phyloP scores from a whole-genome alignment of 2,888 invertebrate genomes.

The Escarpia spicata region DNA sequence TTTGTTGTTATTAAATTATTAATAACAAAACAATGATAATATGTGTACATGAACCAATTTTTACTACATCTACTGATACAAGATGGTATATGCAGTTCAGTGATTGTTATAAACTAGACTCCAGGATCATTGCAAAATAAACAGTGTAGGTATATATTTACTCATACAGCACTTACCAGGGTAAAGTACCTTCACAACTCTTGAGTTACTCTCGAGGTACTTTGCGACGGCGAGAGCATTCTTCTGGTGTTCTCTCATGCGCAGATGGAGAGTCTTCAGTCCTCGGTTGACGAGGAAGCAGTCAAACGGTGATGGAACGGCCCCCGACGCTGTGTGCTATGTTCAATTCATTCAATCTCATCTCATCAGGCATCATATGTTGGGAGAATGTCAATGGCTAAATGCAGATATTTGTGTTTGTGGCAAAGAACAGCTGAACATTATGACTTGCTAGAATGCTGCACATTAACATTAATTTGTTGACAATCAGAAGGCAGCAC shows the following conservation, averaged over 20 bases:
- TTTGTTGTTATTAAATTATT: too few species aligned
- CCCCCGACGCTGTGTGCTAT: slow-evolving; percentile 79
- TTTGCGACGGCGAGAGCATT: slow-evolving; percentile 63
- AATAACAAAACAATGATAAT: too few species aligned
- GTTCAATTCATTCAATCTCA: background rate
- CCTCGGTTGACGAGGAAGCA: slow-evolving; percentile 85
- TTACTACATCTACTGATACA: too few species aligned
- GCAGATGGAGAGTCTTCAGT: slow-evolving; percentile 62
- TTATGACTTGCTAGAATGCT: too few species aligned
- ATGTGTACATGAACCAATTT: too few species aligned
- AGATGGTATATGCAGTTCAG: too few species aligned
- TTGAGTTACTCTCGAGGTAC: slow-evolving; percentile 57
- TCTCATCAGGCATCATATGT: too few species aligned
- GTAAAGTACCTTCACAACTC: slow-evolving; percentile 62
- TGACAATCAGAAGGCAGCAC: background rate
- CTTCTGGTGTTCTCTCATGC: slow-evolving; percentile 65
- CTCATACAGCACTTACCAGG: slow-evolving; percentile 54
- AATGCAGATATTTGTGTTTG: too few species aligned
- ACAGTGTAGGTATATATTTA: background rate
- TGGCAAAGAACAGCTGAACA: too few species aligned
- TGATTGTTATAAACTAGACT: background rate
- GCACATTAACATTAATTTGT: background rate
- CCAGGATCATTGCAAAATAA: background rate
- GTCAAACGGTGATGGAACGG: slow-evolving; percentile 95
- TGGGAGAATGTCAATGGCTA: too few species aligned